Conservation (phyloP, 2,888 invertebrate genomes). For the Allophyes oxyacanthae region DNA sequence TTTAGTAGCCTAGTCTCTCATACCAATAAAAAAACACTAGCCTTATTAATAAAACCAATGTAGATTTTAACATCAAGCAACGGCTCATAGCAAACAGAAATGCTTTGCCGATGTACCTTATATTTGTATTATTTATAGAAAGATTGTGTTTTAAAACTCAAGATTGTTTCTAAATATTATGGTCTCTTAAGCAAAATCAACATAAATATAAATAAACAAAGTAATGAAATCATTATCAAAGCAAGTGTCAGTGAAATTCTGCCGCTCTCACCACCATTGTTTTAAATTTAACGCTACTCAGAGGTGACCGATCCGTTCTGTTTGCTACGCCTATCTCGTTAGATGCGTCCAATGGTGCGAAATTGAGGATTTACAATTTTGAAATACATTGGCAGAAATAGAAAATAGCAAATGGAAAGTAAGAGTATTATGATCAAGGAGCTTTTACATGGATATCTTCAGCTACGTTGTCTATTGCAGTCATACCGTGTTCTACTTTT, state of each 20-base stretch:
- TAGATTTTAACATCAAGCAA: no score
- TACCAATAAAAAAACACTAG: no score
- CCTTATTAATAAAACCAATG: no score
- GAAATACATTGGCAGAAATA: constrained; percentile 8
- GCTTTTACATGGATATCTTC: neutral
- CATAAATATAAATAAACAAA: constrained; percentile 17
- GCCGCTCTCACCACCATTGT: constrained; percentile 56
- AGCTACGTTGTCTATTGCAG: neutral
- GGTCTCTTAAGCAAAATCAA: neutral
- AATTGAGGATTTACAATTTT: constrained; percentile 33
- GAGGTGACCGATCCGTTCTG: constrained; percentile 62
- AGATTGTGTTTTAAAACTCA: no score
- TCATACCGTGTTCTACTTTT: no score
- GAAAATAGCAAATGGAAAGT: constrained; percentile 16
- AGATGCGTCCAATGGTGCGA: constrained; percentile 32
- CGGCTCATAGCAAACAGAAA: no score
- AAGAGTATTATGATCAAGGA: constrained; percentile 2
- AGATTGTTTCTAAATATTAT: no score
- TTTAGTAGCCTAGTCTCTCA: no score
- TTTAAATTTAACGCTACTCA: constrained; percentile 55
- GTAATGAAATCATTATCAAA: constrained; percentile 24
- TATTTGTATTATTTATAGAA: no score
- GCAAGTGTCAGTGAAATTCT: constrained; percentile 50
- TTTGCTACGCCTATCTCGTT: constrained; percentile 51
- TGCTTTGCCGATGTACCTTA: no score